phyloP scores from a whole-genome alignment of 1,140 invertebrate genomes.

The Galendromus occidentalis region DNA sequence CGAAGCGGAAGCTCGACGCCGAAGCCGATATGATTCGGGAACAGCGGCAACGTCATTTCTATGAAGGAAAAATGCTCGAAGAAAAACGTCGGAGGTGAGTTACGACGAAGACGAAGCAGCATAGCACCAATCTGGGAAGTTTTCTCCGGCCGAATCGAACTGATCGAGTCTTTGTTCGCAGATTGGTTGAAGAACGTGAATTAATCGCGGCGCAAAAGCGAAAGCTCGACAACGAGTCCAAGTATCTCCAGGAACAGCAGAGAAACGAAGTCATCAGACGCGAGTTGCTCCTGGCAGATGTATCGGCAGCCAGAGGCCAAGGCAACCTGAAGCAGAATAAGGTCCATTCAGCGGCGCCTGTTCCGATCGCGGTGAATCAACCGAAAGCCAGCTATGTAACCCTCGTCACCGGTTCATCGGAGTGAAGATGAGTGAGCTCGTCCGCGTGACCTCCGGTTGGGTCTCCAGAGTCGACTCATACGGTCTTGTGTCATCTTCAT shows the following conservation, averaged over 20 bases:
- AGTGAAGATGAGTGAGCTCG: not conserved
- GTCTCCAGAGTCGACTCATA: too few relatives aligned
- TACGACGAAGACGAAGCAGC: not conserved
- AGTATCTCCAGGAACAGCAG: conserved; percentile 1
- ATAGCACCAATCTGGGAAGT: not conserved
- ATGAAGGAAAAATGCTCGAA: not conserved
- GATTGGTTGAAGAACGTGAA: conserved; percentile 3
- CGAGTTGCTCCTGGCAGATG: not conserved
- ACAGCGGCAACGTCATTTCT: not conserved
- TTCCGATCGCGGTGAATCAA: not conserved
- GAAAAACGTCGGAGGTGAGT: not conserved
- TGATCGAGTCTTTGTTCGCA: not conserved
- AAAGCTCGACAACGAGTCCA: not conserved
- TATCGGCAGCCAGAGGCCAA: not conserved
- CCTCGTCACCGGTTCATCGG: not conserved
- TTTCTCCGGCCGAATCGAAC: not conserved
- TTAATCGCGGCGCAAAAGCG: not conserved
- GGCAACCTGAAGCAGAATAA: not conserved
- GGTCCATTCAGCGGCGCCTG: not conserved
- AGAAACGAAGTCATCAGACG: conserved; percentile 1
- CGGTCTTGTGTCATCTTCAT: too few relatives aligned
- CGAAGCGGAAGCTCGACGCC: not conserved
- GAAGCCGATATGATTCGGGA: not conserved
- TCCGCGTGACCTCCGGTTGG: too few relatives aligned
- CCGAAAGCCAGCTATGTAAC: not conserved